Conservation (phyloP, 1,140 invertebrate species). For the Drosophila varians region DNA sequence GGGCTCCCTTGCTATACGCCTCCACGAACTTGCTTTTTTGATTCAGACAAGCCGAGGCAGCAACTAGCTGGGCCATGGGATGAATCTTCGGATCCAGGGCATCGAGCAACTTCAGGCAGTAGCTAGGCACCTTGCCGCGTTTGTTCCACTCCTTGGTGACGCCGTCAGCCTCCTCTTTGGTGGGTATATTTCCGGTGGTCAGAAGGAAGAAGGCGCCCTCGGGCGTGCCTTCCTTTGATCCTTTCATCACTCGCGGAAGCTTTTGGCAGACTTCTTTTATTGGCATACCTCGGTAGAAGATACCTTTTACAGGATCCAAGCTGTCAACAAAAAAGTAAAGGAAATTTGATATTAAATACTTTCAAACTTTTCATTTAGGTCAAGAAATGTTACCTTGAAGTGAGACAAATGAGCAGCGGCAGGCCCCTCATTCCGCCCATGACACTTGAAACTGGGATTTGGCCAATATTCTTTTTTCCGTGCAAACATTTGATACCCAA, state of each 20-base stretch:
- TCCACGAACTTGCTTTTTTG: constrained; percentile 96
- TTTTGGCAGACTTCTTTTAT: constrained; percentile 96
- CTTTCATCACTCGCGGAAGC: constrained; percentile 94
- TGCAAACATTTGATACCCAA: constrained; percentile 32
- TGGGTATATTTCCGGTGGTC: constrained; percentile 94
- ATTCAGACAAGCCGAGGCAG: constrained; percentile 94
- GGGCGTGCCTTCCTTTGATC: constrained; percentile 93
- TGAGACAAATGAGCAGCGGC: constrained; percentile 96
- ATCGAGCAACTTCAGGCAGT: constrained; percentile 97
- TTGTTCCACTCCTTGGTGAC: constrained; percentile 95
- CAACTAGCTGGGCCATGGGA: constrained; percentile 97
- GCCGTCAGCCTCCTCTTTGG: constrained; percentile 89
- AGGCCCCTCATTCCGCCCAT: constrained; percentile 99
- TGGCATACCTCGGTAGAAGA: constrained; percentile 95
- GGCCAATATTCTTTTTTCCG: constrained; percentile 31
- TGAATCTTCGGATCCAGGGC: constrained; percentile 96
- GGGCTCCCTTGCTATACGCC: constrained; percentile 88
- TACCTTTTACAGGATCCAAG: constrained; percentile 96
- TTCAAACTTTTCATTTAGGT: background rate
- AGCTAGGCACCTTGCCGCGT: constrained; percentile 89
- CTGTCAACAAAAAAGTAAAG: background rate
- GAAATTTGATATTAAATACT: background rate
- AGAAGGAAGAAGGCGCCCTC: constrained; percentile 98
- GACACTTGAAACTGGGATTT: constrained; percentile 84
- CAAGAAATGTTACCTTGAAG: constrained; percentile 85